Evolutionary conservation across 2,888 invertebrate genomes (phyloP).

Genomic region (Drosophila diplacantha): DNA sequence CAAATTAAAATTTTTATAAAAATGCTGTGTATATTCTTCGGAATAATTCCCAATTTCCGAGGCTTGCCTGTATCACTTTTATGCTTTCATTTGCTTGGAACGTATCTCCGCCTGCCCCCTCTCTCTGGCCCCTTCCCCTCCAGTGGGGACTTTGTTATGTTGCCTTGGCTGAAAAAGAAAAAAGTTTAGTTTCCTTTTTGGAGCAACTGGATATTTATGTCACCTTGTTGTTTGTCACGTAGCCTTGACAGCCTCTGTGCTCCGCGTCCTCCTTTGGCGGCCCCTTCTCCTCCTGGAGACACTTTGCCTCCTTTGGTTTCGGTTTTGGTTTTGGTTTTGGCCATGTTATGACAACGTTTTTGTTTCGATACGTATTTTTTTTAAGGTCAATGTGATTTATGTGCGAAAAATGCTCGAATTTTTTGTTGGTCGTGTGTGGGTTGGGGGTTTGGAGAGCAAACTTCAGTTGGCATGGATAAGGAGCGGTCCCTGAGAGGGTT

Average conservation of each 20-base stretch:
- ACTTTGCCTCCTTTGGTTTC: conserved; percentile 20
- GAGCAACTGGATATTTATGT: conserved; percentile 67
- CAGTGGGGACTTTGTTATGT: conserved; percentile 20
- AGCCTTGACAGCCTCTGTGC: conserved; percentile 51
- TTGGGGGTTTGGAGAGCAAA: conserved; percentile 23
- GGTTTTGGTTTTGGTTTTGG: conserved; percentile 30
- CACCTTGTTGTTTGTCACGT: conserved; percentile 58
- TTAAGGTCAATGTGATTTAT: conserved; percentile 69
- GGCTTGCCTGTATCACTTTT: conserved; percentile 12
- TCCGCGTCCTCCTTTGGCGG: background rate
- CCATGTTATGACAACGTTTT: conserved; percentile 55
- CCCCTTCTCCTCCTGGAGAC: conserved; percentile 3
- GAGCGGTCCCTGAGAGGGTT: background rate
- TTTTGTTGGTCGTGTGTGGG: conserved; percentile 24
- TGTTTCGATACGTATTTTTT: conserved; percentile 48
- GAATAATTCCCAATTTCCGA: background rate
- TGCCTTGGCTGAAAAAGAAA: conserved; percentile 34
- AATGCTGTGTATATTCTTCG: background rate
- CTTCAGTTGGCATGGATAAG: conserved; percentile 41
- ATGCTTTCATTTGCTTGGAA: conserved; percentile 26
- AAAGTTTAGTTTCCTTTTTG: conserved; percentile 61
- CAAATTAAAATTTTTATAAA: background rate
- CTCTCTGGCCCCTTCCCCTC: background rate
- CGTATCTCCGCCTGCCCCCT: conserved; percentile 14
- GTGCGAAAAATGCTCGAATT: conserved; percentile 48